Percentiles rank a stretch among this genome's conserved stretches.
These are phyloP conservation scores for Deroplatys truncata DNA, from an alignment of 2,888 invertebrate species.

Conservation along the genomic window DNA sequence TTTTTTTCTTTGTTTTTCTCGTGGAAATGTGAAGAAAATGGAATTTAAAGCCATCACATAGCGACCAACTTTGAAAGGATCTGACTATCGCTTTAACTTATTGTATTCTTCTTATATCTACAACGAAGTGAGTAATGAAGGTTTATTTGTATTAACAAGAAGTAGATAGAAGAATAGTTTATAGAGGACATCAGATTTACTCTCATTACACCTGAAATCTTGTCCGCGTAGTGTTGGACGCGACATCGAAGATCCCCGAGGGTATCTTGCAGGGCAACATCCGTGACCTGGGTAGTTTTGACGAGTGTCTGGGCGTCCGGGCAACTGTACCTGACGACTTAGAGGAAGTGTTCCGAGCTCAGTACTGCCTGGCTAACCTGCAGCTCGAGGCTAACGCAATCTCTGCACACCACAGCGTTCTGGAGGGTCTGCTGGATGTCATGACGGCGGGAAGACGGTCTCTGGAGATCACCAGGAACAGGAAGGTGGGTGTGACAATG, in stretches of 20 bases:
- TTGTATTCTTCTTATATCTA: too few relatives aligned
- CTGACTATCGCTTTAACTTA: too few relatives aligned
- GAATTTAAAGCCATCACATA: too few relatives aligned
- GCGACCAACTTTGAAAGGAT: too few relatives aligned
- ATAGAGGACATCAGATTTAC: too few relatives aligned
- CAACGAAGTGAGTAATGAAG: too few relatives aligned
- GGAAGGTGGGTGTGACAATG: not conserved
- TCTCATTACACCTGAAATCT: not conserved
- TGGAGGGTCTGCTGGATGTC: slow-evolving; percentile 61
- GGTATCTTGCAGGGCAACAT: slow-evolving; percentile 47
- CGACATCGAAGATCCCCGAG: slow-evolving; percentile 47
- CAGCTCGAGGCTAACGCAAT: slow-evolving; percentile 42
- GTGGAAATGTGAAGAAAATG: too few relatives aligned
- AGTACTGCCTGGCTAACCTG: slow-evolving; percentile 63
- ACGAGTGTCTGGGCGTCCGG: slow-evolving; percentile 42
- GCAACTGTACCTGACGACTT: not conserved
- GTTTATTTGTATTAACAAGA: too few relatives aligned
- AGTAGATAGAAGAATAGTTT: too few relatives aligned
- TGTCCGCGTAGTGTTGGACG: slow-evolving; percentile 46
- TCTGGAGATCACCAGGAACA: not conserved
- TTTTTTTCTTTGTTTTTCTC: too few relatives aligned
- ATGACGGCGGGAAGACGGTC: not conserved
- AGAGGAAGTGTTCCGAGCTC: slow-evolving; percentile 44
- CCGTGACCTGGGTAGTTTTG: slow-evolving; percentile 46
- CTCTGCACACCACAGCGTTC: slow-evolving; percentile 54